Evolutionary conservation across 2,113 vertebrate species (phyloP), one percentile per base, ranked within the genome.

Genomic region (Callipepla californica): DNA sequence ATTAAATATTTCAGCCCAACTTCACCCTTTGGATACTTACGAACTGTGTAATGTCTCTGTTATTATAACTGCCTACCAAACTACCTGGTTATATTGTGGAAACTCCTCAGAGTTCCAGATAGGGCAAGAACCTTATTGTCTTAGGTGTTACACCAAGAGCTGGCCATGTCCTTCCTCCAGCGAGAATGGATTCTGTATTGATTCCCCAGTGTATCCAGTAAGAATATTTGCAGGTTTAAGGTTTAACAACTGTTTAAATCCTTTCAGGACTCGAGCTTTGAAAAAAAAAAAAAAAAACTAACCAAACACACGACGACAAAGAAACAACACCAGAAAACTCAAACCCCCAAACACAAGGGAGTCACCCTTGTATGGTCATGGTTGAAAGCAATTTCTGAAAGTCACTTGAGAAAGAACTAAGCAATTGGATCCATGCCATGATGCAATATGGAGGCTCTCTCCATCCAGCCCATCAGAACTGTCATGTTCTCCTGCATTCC

Each of bases 361-460:
- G 5, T 66, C 63, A 11, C 57, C 92, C 85, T 92, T 95, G 47
- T 86, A 88, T 30, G 68, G 82, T 61, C 76, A 84, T 18, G 26
- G 47, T 59, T 73, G 58, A 63, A 85, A 90, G 32, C 16, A 80
- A 15, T n/a, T 45, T 55, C 75, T 91, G 72, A 73, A 67, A 85
- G 61, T 40, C 22, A 74, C 85, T 30, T 72, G 82, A 61, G 65
- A 44, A 85, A 80, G 38, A 77, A 55, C 23, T n/a, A 30, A 87
- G 44, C 19, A 19, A 51, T 6, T 87, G 78, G 58, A 76, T 82
- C 28, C 17, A 26, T 50, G 78, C 78, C 55, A 70, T 17, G 47
- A 44, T 80, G 25, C 81, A 76, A 88, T 28, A 58, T 18, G 57
- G 34, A 80, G 25, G 70, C 16, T 78, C 6, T 6, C 25, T 87